phyloP scores from a whole-genome alignment of 2,888 invertebrate species.

The Proisotoma minuta region DNA sequence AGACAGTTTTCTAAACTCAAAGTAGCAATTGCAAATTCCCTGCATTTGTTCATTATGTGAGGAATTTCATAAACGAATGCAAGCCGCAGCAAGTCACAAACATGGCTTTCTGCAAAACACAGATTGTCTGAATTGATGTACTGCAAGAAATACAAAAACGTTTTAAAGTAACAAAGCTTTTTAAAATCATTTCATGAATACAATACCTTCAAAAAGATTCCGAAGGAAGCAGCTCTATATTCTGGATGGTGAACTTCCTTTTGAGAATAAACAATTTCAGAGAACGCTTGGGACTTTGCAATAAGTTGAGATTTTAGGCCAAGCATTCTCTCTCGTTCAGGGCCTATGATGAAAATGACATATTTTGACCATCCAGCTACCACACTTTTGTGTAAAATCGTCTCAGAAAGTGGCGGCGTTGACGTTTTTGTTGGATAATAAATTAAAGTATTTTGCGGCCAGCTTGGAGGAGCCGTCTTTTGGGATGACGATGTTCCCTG shows the following conservation, averaged over 20 bases:
- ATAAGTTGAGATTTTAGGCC: not conserved
- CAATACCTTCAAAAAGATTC: constrained; percentile 25
- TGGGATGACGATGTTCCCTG: no score
- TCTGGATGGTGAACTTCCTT: constrained; percentile 9
- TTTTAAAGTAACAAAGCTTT: not conserved
- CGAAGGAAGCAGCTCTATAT: constrained; percentile 11
- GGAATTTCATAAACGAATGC: constrained; percentile 18
- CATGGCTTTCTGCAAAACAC: constrained; percentile 5
- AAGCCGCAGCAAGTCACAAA: constrained; percentile 11
- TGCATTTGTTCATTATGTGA: constrained; percentile 12
- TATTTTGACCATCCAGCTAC: not conserved
- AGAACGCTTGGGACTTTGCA: constrained; percentile 11
- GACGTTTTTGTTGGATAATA: no score
- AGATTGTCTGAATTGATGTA: constrained; percentile 22
- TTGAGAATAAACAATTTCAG: constrained; percentile 3
- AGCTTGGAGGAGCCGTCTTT: no score
- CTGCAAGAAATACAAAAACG: constrained; percentile 12
- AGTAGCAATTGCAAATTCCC: constrained; percentile 14
- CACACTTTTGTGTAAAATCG: not conserved
- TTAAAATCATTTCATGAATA: constrained; percentile 7
- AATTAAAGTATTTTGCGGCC: no score
- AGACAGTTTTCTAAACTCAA: constrained; percentile 27
- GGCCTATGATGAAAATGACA: constrained; percentile 16
- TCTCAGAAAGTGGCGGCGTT: no score
- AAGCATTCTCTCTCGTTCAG: constrained; percentile 11